A percentile compares a stretch with the other conserved stretches of the same genome.
phyloP scores from a whole-genome alignment of 2,888 invertebrate genomes.

The Pristionchus maxplancki region DNA sequence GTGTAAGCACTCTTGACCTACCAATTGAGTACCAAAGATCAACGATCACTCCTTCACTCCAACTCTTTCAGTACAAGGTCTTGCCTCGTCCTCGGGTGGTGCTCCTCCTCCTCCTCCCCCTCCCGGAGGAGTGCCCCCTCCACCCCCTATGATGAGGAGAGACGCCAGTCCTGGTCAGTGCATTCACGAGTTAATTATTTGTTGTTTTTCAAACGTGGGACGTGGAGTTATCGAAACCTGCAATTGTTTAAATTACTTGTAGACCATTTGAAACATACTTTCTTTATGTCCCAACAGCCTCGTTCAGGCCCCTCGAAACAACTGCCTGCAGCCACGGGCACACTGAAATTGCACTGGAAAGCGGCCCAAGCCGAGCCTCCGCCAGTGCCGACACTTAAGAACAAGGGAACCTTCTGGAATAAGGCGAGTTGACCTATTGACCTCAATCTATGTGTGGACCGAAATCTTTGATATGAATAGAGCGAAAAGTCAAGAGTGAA shows the following conservation, averaged over 20 bases:
- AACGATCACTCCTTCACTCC: not conserved
- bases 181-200: too few species aligned
- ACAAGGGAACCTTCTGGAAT: conserved; percentile 87
- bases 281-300: too few species aligned
- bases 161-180: conserved; percentile 51
- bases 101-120: conserved; percentile 72
- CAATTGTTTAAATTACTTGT: not conserved
- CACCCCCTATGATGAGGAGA: conserved; percentile 59
- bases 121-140: conserved; percentile 75
- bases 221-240: too few species aligned
- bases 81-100: conserved; percentile 56
- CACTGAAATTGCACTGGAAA: conserved; percentile 97
- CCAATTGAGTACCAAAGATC: not conserved
- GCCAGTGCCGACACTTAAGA: conserved; percentile 72
- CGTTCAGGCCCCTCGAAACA: conserved; percentile 56
- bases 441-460: too few species aligned
- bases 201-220: too few species aligned
- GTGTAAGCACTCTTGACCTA: conserved; percentile 55
- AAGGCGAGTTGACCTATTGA: conserved; percentile 84
- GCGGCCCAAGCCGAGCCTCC: conserved; percentile 82
- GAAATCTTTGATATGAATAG: not conserved
- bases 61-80: conserved; percentile 59
- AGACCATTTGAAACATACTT: conserved; percentile 69
- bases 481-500: too few species aligned
- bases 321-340: conserved; percentile 77